These are phyloP conservation scores for Panurus biarmicus DNA, from an alignment of 2,113 vertebrate genomes.

Conservation along the genomic window DNA sequence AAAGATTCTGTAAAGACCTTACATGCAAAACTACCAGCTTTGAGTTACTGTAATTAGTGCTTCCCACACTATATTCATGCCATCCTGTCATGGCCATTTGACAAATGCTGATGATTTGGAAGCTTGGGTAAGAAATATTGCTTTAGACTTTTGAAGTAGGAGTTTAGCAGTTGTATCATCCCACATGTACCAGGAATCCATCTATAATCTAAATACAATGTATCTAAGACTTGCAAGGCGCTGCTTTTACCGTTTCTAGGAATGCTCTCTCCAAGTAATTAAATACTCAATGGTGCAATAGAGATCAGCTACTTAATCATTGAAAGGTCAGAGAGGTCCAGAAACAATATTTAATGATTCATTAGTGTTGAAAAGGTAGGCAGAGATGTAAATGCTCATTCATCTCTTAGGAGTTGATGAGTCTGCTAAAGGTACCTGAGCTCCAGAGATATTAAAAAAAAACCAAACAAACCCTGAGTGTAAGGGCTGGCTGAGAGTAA, in stretches of 20 bases:
- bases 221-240: background rate
- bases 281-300: background rate
- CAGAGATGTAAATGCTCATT: background rate
- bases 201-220: slow-evolving; percentile 25
- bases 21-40: background rate
- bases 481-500: background rate
- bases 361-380: background rate
- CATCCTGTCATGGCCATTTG: background rate
- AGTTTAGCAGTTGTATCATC: slow-evolving; percentile 15
- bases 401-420: background rate
- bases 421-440: background rate
- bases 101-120: slow-evolving; percentile 25
- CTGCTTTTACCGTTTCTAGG: background rate
- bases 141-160: background rate
- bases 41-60: background rate
- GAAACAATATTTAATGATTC: slow-evolving; percentile 8
- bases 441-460: background rate
- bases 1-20: background rate
- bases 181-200: slow-evolving; percentile 22
- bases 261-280: background rate
- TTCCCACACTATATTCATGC: background rate
- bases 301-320: background rate
- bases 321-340: background rate
- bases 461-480: background rate
- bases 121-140: background rate